Conservation (phyloP, 2,113 vertebrate genomes). For the Telmatochromis bifrenatus region DNA sequence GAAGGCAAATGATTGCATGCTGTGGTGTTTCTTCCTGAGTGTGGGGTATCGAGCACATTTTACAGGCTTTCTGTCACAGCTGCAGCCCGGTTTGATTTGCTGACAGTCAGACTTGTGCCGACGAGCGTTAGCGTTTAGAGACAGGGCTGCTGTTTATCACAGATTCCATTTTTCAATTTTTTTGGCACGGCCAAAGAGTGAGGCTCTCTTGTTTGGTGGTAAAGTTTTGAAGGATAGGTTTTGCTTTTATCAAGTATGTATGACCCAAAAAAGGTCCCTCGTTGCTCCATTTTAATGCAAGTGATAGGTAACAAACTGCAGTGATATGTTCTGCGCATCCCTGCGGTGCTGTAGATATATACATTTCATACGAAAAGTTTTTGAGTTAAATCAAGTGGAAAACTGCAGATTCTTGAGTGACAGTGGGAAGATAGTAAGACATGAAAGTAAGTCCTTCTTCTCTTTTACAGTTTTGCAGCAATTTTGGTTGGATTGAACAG, state of each 20-base stretch:
- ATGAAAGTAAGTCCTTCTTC: not conserved
- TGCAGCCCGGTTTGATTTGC: not conserved
- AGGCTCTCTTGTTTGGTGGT: not conserved
- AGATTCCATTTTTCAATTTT: not conserved
- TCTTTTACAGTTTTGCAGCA: not conserved
- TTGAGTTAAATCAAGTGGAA: not conserved
- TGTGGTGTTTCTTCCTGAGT: not conserved
- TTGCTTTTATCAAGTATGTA: not conserved
- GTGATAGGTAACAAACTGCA: not conserved
- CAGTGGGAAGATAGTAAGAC: not conserved
- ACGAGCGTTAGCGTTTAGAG: not conserved
- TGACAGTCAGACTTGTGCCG: not conserved
- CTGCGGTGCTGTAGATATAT: not conserved
- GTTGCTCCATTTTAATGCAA: not conserved
- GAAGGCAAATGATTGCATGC: not conserved
- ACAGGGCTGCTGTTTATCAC: not conserved
- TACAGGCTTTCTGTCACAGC: not conserved
- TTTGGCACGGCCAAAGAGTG: not conserved
- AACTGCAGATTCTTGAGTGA: not conserved
- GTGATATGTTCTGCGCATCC: not conserved
- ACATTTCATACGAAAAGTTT: rapidly evolving
- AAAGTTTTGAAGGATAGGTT: not conserved
- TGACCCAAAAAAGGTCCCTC: not conserved
- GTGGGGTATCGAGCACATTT: not conserved
- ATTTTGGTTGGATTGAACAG: not conserved